Base-by-base conservation (phyloP, 2,113 vertebrate genomes). In the Lipophrys pholis region DNA sequence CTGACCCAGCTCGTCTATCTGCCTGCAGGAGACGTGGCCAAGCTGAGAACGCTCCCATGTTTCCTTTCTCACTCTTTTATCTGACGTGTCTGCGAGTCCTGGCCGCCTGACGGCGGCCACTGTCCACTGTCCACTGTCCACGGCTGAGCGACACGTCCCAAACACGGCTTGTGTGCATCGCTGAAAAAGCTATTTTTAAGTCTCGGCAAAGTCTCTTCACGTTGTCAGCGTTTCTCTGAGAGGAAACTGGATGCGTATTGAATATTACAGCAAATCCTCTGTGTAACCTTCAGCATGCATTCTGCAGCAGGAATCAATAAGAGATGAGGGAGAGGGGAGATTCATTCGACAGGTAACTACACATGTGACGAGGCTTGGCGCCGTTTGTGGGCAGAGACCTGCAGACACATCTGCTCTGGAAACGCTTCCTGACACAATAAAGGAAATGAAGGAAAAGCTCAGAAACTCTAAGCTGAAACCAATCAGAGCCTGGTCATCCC, bases 11-110 rank as follows among this genome's bases (percentile, higher is more conserved):
- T 71, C 74, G 73, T 84, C 41, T 89, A 64, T 74, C 76, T 72
- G 74, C 74, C 71, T 49, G 42, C 59, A 66, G 63, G 73, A 14
- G 73, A 41, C 52, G 62, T 60, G 54, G 45, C n/a, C 66, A 41
- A 14, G 50, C 85, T 90, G 86, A 87, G 84, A 90, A 89, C 55
- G 51, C 50, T 67, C 68, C 48, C 60, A 76, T 56, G 46, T 86
- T 90, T 90, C 78, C 85, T 92, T 89, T 93, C 91, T 86, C 89
- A 88, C 73, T 84, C 68, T 70, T 78, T 88, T 87, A 91, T 92
- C 87, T 69, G 71, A 51, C 69, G 51, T 17, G 69, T 77, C 78
- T 72, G 76, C 7, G 8, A 49, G 48, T 67, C 74, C 69, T 54
- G 10, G 12, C 36, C 30, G 59, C 82, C 61, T 39, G 69, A 76